phyloP scores from a whole-genome alignment of 2,888 invertebrate genomes.

The Scaptomyza flava region DNA sequence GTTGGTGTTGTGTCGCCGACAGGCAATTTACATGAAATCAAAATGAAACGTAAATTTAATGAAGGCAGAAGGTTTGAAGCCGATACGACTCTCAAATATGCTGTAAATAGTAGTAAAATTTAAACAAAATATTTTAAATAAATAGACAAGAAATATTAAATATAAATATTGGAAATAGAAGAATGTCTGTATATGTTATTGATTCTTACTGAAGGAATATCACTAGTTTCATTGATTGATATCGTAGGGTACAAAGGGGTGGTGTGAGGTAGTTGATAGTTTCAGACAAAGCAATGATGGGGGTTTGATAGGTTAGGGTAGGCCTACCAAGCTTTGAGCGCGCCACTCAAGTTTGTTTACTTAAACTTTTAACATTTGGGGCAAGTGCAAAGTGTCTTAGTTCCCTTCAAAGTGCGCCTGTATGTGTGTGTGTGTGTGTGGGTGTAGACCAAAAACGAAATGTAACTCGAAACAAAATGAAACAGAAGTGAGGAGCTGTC shows the following conservation, averaged over 20 bases:
- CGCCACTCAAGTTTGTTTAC: slow-evolving; percentile 73
- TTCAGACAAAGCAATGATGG: not conserved
- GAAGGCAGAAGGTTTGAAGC: slow-evolving; percentile 1
- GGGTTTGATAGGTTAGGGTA: not conserved
- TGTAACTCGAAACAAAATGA: slow-evolving; percentile 21
- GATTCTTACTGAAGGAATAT: not conserved
- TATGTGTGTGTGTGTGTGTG: slow-evolving; percentile 32
- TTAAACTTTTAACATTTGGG: slow-evolving; percentile 78
- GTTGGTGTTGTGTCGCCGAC: slow-evolving; percentile 73
- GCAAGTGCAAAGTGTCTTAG: slow-evolving; percentile 71
- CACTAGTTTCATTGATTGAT: not conserved
- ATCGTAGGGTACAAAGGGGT: not conserved
- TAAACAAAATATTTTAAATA: too few species aligned
- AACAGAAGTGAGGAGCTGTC: slow-evolving; percentile 34
- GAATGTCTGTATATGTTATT: too few species aligned
- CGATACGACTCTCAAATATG: slow-evolving; percentile 18
- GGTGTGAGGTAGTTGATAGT: not conserved
- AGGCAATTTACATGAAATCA: slow-evolving; percentile 79
- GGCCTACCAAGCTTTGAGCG: slow-evolving; percentile 29
- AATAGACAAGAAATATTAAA: too few species aligned
- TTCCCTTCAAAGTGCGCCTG: slow-evolving; percentile 4
- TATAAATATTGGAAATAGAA: too few species aligned
- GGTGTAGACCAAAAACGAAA: slow-evolving; percentile 30
- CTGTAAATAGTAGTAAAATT: not conserved
- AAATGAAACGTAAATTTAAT: slow-evolving; percentile 70